Base-by-base conservation (phyloP, 2,113 vertebrate species). In the Ceyx cyanopectus region DNA sequence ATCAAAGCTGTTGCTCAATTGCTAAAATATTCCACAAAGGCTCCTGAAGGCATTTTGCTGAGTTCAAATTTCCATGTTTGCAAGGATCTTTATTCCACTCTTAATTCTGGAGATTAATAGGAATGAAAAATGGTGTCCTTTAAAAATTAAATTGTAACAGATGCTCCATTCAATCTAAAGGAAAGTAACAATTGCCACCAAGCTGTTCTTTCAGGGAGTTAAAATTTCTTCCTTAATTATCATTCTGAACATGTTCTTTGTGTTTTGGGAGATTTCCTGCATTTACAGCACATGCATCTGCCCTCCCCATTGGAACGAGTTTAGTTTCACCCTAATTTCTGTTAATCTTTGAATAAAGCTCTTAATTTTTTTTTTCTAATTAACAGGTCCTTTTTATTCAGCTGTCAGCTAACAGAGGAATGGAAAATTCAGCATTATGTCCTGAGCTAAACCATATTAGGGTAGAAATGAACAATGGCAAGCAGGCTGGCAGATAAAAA, bases 401-500 rank as follows among this genome's bases (percentile, higher is more conserved):
- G 63, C 67, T 93, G 90, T 81, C 93, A 89, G 60, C 2, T 12
- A 96, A 87, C 5, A 53, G 72, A 91, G 67, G 14, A 68, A 61
- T 60, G 89, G 81, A 90, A 89, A 97, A 94, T 70, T 90, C 79
- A 94, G 66, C 76, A 41, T 95, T 90, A 78, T 86, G 41, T 92
- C 69, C 85, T 63, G 58, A 93, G 62, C 77, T 88, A 93, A 91
- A 88, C 57, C 86, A 79, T 41, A 85, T 88, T 83, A 95, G 87
- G 48, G 76, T n/a, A 81, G 72, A 94, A 96, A 95, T 96, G 70
- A 92, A 54, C 66, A 82, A 21, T 17, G 73, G 85, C 67, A 87
- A 92, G 41, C 76, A 96, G 69, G 51, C 60, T 89, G 85, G 29
- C 57, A 93, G 72, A 96, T 90, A 92, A 91, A 96, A 97, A 90